phyloP scores from a whole-genome alignment of 2,888 invertebrate species.

The Sinodicranocentrus sp. region DNA sequence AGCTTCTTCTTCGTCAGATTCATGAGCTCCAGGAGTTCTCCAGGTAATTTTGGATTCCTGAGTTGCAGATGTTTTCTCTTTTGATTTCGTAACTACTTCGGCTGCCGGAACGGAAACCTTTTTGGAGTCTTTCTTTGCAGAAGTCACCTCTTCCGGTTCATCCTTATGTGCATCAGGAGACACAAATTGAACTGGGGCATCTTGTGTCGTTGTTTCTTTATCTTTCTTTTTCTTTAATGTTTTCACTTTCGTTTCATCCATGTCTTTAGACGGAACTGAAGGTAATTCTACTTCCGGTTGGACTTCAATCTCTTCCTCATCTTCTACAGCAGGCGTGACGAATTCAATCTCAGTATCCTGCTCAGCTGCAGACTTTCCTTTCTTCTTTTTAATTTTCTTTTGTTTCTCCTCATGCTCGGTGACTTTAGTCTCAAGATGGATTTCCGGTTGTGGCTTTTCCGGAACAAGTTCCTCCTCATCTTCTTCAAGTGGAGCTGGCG shows the following conservation, averaged over 20 bases:
- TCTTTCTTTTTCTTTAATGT: neutral
- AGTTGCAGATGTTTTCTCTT: neutral
- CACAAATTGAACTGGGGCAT: too few species aligned
- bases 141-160: neutral
- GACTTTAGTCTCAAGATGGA: neutral
- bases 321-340: neutral
- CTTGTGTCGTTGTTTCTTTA: neutral
- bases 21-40: slow-evolving; percentile 1
- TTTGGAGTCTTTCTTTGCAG: neutral
- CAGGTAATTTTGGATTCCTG: neutral
- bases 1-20: neutral
- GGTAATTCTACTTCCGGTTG: neutral
- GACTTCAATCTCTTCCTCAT: slow-evolving; percentile 6
- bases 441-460: neutral
- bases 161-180: too few species aligned
- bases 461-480: neutral
- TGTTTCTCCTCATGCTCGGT: neutral
- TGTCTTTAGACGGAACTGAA: too few species aligned
- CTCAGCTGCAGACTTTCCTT: slow-evolving; percentile 2
- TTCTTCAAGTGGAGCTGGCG: slow-evolving; percentile 11
- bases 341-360: neutral
- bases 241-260: slow-evolving; percentile 1
- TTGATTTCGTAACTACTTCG: neutral
- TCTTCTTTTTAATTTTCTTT: neutral
- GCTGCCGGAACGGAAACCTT: neutral